phyloP scores from a whole-genome alignment of 2,888 invertebrate species.

The Meghimatium bilineatum region DNA sequence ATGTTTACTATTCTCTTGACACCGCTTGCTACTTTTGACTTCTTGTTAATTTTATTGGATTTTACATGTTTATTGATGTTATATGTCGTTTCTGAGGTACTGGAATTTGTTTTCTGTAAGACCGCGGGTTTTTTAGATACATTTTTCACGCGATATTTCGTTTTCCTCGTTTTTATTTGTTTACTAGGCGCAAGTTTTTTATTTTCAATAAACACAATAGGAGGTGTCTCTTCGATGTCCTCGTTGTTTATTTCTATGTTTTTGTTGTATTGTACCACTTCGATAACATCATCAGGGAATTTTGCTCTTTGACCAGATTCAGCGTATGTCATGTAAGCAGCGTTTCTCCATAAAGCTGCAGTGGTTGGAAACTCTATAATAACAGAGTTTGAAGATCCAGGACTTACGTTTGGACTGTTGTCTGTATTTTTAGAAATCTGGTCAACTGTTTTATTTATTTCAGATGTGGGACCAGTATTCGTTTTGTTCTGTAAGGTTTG shows the following conservation, averaged over 20 bases:
- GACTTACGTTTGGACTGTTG: not conserved
- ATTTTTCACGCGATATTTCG: not conserved
- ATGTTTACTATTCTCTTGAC: not conserved
- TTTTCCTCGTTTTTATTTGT: not conserved
- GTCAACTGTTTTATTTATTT: not conserved
- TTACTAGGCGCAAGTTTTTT: not conserved
- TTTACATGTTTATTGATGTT: not conserved
- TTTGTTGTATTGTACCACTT: slow-evolving; percentile 1
- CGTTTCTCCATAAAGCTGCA: slow-evolving; percentile 9
- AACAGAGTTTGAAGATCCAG: not conserved
- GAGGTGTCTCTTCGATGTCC: not conserved
- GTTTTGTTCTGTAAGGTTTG: not conserved
- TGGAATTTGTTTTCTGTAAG: not conserved
- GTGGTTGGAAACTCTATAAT: not conserved
- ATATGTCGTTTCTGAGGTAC: not conserved
- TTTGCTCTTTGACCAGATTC: slow-evolving; percentile 4
- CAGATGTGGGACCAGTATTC: not conserved
- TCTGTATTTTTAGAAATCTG: not conserved
- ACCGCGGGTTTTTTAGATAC: not conserved
- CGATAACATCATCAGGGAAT: slow-evolving; percentile 4
- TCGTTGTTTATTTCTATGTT: not conserved
- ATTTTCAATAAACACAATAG: not conserved
- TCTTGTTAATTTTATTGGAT: not conserved
- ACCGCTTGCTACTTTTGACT: not conserved
- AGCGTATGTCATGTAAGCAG: slow-evolving; percentile 16